Evolutionary conservation across 2,797 vertebrate species (phyloP).

Genomic region (Catamblyrhynchus diadema): DNA sequence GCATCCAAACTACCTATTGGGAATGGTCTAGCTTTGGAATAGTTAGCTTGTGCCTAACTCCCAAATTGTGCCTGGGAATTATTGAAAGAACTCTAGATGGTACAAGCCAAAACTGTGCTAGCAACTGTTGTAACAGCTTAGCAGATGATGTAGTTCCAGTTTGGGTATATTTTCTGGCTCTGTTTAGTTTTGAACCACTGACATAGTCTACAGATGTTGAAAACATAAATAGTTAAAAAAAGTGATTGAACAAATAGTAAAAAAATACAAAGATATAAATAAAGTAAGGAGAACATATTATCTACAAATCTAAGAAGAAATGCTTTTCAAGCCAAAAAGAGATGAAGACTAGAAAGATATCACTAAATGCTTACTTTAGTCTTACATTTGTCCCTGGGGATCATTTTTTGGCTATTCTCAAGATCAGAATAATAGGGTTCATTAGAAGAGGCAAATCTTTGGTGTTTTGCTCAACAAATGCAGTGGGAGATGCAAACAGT

Average conservation of each 20-base stretch:
- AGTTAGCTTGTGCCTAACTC: neutral
- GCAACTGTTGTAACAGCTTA: neutral
- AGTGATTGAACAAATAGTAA: neutral
- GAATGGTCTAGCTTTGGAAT: neutral
- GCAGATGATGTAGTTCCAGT: neutral
- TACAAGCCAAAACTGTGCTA: conserved; percentile 4
- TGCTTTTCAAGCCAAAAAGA: neutral
- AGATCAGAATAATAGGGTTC: neutral
- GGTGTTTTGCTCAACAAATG: neutral
- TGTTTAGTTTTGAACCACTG: neutral
- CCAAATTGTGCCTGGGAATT: neutral
- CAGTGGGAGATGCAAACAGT: neutral
- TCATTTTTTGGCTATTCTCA: neutral
- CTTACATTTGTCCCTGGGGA: neutral
- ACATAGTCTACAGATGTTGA: neutral
- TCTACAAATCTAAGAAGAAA: neutral
- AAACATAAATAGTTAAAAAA: neutral
- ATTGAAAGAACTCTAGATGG: neutral
- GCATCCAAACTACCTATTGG: neutral
- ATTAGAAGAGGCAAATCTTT: neutral
- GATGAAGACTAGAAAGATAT: neutral
- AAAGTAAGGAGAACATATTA: neutral
- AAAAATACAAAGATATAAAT: neutral
- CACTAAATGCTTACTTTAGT: neutral
- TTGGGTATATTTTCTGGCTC: neutral